phyloP scores from a whole-genome alignment of 2,113 vertebrate species.

The Hypanus sabinus region DNA sequence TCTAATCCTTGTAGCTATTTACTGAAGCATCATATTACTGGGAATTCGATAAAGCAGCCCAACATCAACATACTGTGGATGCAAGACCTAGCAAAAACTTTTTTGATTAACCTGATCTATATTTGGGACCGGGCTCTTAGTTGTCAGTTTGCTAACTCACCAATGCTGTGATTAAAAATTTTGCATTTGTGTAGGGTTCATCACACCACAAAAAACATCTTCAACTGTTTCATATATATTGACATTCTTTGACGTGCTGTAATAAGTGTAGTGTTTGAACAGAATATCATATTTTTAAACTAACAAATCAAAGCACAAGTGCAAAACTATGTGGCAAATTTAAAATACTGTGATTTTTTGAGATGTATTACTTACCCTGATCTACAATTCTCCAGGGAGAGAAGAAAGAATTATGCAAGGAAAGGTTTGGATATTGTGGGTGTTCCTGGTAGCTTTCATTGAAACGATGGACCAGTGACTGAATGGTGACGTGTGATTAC shows the following conservation, averaged over 20 bases:
- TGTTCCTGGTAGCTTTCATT: slow-evolving; percentile 54
- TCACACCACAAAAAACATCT: not conserved
- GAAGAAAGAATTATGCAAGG: slow-evolving; percentile 65
- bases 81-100: not conserved
- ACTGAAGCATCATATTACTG: not conserved
- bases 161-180: not conserved
- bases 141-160: not conserved
- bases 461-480: slow-evolving; percentile 63
- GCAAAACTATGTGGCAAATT: not conserved
- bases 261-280: not conserved
- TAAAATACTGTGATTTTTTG: not conserved
- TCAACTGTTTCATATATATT: not conserved
- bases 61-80: not conserved
- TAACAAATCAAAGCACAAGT: not conserved
- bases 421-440: slow-evolving; percentile 52
- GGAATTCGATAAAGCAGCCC: not conserved
- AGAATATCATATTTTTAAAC: not conserved
- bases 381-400: slow-evolving; percentile 71
- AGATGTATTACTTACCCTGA: slow-evolving; percentile 56
- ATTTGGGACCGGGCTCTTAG: not conserved
- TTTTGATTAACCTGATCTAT: not conserved
- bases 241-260: not conserved
- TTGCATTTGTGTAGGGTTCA: not conserved
- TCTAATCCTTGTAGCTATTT: not conserved
- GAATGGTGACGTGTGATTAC: slow-evolving; percentile 74